These are phyloP conservation scores for Episyrphus balteatus DNA, from an alignment of 1,140 invertebrate genomes.

Conservation along the genomic window DNA sequence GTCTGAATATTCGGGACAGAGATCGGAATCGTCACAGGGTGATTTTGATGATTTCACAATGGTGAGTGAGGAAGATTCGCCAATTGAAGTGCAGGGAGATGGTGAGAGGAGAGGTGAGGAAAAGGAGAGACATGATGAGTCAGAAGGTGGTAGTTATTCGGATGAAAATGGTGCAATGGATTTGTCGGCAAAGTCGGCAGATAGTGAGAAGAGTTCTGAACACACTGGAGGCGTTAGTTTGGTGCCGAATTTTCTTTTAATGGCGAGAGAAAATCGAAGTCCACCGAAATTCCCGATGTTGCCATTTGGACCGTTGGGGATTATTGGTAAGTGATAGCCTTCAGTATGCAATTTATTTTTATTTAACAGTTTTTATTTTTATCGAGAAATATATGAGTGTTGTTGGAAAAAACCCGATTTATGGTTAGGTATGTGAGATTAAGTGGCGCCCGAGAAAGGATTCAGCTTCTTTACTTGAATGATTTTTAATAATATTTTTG, in stretches of 20 bases:
- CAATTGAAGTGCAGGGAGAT: not conserved
- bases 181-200: slow-evolving; percentile 18
- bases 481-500: too few species aligned
- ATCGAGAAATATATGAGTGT: too few species aligned
- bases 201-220: slow-evolving; percentile 1
- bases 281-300: slow-evolving; percentile 47
- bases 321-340: slow-evolving; percentile 38
- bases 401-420: too few species aligned
- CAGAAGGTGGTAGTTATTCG: slow-evolving; percentile 7
- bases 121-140: not conserved
- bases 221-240: slow-evolving; percentile 20
- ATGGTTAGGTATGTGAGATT: too few species aligned
- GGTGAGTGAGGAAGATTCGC: slow-evolving; percentile 32
- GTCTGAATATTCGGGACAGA: slow-evolving; percentile 30
- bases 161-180: slow-evolving; percentile 24
- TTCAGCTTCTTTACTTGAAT: too few species aligned
- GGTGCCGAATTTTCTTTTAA: slow-evolving; percentile 28
- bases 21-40: slow-evolving; percentile 32
- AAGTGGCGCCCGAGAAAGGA: too few species aligned
- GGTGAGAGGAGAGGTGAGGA: too few species aligned
- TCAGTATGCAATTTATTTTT: not conserved
- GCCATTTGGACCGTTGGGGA: slow-evolving; percentile 68
- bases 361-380: too few species aligned
- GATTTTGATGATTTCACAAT: slow-evolving; percentile 34
- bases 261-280: slow-evolving; percentile 31